Base-by-base conservation (phyloP, 2,113 vertebrate species). In the Motacilla alba region DNA sequence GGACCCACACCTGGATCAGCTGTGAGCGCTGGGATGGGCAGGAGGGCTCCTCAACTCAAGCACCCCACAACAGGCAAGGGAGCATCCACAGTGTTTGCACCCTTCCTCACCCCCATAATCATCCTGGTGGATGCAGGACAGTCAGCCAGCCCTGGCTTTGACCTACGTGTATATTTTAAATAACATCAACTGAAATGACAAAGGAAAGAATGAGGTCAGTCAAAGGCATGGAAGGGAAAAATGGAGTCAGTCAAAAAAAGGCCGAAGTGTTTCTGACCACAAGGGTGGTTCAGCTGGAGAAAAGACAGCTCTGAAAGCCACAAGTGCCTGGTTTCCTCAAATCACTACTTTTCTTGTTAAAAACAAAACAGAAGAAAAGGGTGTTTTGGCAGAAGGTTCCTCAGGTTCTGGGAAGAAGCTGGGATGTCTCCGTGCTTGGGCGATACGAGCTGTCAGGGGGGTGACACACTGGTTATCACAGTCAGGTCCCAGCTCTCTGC, bases 271-370 rank as follows among this genome's bases (percentile, higher is more conserved):
- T 93, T 80, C 85, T 83, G 79, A 90, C 58, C 60, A 37, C 56
- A 19, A 3, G 46, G 52, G 60, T 1, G 5, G 53, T 10, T 62
- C 46, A 21, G 52, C 60, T 26, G 23, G 43, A 81, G 28, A 55
- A 81, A 90, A 56, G 41, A 67, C 8, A 87, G 52, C 17, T 33
- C 58, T 37, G 67, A 91, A 93, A 93, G 35, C 86, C 86, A 52
- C 73, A 70, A 55, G 44, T 14, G 22, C 80, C 47, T 81, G 35
- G 21, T 90, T 96, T 92, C 83, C 73, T 89, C 80, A 81, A 81
- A 93, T 93, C 80, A 78, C 93, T 94, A 62, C 35, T 87, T 92
- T 67, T 77, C 60, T 50, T 17, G 64, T 67, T 89, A 93, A 90
- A 89, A 89, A 55, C 60, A 74, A 87, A 90, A 31, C 1, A 15